Conservation (phyloP, 2,113 vertebrate genomes). For the Saccopteryx leptura region DNA sequence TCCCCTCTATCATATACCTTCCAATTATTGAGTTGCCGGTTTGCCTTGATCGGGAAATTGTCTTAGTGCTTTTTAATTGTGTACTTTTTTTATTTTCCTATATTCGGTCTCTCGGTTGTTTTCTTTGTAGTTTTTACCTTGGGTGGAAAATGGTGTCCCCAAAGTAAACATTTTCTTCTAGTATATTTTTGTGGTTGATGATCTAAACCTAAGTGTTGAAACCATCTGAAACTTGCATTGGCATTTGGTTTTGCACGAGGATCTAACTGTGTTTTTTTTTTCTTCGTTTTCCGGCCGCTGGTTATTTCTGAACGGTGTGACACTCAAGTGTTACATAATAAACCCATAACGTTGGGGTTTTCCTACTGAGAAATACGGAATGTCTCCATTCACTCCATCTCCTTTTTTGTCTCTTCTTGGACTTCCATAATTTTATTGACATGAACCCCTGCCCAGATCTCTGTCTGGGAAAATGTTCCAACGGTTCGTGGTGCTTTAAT, state of each 20-base stretch:
- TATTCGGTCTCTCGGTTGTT: neutral
- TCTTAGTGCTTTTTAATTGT: neutral
- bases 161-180: conserved; percentile 51
- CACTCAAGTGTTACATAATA: neutral
- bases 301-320: conserved; percentile 12
- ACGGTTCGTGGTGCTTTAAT: neutral
- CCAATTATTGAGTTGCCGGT: neutral
- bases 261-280: neutral
- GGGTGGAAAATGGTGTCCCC: neutral
- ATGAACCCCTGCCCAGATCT: neutral
- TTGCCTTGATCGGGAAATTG: neutral
- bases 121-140: conserved; percentile 22
- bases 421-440: neutral
- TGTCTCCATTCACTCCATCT: neutral
- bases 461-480: neutral
- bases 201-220: conserved; percentile 25
- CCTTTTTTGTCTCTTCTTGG: neutral
- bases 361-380: neutral
- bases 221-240: neutral
- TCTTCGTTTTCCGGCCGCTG: neutral
- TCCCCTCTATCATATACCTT: neutral
- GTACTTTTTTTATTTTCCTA: neutral
- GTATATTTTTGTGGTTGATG: conserved; percentile 42
- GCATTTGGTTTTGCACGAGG: neutral
- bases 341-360: neutral